Evolutionary conservation across 2,888 invertebrate species (phyloP).

Genomic region (Drosophila emarginata): DNA sequence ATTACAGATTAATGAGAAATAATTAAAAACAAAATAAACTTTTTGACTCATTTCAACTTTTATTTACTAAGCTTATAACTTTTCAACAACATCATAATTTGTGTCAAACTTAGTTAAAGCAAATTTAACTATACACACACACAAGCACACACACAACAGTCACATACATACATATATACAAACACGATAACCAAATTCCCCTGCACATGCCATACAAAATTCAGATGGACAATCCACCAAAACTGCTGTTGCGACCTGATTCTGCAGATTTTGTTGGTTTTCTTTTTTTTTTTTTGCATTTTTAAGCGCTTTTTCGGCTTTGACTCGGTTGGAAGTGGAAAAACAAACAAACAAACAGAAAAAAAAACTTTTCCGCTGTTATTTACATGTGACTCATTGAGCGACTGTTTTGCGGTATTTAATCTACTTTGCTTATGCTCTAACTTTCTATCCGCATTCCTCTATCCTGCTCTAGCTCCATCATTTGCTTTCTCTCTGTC

Average conservation of each 20-base stretch:
- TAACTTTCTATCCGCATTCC: constrained; percentile 47
- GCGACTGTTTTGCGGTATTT: constrained; percentile 78
- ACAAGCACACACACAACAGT: not conserved
- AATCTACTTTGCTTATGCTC: constrained; percentile 76
- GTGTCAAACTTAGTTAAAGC: constrained; percentile 1
- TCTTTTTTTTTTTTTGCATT: constrained; percentile 55
- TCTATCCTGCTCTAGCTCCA: not conserved
- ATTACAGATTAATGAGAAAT: constrained; percentile 7
- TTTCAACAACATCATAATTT: constrained; percentile 7
- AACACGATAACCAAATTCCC: not conserved
- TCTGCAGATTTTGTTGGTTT: constrained; percentile 27
- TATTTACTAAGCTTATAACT: constrained; percentile 3
- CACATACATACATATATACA: not conserved
- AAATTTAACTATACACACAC: not conserved
- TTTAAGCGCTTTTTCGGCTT: constrained; percentile 75
- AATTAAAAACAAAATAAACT: constrained; percentile 6
- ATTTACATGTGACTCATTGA: constrained; percentile 73
- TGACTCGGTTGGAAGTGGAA: constrained; percentile 35
- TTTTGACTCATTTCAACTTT: constrained; percentile 9
- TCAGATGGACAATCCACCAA: constrained; percentile 12
- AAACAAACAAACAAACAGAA: not conserved
- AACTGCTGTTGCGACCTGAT: constrained; percentile 4
- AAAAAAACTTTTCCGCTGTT: constrained; percentile 47
- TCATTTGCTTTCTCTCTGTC: not conserved
- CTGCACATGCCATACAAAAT: constrained; percentile 8